Evolutionary conservation across 2,113 vertebrate genomes (phyloP).

Genomic region (Lamprologus lemairii): DNA sequence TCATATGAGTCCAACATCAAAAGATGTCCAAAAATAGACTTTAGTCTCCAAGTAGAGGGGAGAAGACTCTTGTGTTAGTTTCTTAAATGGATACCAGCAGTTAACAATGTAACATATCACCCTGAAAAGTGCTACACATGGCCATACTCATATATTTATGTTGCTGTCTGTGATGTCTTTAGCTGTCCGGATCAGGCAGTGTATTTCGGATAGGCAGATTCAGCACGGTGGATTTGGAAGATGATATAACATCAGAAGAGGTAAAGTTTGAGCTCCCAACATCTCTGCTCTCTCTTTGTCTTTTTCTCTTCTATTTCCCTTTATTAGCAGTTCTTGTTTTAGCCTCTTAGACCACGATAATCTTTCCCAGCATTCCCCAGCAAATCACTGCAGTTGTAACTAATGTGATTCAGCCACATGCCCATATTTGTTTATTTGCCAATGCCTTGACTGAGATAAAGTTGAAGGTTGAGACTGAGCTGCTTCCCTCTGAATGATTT

Average conservation of each 20-base stretch:
- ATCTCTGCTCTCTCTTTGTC: neutral
- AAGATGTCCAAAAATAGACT: neutral
- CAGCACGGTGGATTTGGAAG: slow-evolving; percentile 87
- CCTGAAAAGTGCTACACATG: neutral
- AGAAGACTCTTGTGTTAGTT: neutral
- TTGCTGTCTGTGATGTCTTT: slow-evolving; percentile 43
- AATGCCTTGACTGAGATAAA: neutral
- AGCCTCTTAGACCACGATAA: neutral
- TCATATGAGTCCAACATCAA: neutral
- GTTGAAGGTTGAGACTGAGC: neutral
- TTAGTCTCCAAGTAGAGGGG: neutral
- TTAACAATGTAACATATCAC: neutral
- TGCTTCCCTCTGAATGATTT: neutral
- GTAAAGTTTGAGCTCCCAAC: slow-evolving; percentile 45
- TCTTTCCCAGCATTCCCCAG: neutral
- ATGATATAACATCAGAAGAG: slow-evolving; percentile 73
- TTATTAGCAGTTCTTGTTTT: neutral
- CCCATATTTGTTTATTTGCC: neutral
- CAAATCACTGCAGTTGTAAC: neutral
- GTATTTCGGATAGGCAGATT: slow-evolving; percentile 82
- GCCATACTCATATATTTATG: slow-evolving; percentile 10
- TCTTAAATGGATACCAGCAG: neutral
- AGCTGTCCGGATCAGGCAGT: slow-evolving; percentile 70
- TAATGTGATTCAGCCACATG: neutral
- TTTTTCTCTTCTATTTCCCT: neutral